Evolutionary conservation across 2,888 invertebrate species (phyloP).

Genomic region (Lamellibrachia columna): DNA sequence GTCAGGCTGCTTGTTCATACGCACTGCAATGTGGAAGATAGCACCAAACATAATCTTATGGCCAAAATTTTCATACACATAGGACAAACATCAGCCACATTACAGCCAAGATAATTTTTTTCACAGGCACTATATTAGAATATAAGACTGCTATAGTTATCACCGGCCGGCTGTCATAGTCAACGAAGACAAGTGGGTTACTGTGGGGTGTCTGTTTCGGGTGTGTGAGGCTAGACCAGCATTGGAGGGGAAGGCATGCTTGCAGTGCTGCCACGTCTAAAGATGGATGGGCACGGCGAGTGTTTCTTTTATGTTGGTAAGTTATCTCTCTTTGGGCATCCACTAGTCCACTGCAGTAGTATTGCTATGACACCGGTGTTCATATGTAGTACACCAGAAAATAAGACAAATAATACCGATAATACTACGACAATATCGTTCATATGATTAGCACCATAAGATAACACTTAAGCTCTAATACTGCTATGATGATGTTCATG

Average conservation of each 20-base stretch:
- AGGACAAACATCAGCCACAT: not conserved
- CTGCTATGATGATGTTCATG: not conserved
- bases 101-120: not conserved
- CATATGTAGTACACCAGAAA: not conserved
- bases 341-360: not conserved
- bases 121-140: not conserved
- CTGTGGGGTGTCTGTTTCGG: no score
- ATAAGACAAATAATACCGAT: not conserved
- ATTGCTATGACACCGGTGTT: not conserved
- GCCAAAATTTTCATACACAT: no score
- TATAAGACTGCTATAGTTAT: not conserved
- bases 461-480: not conserved
- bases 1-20: constrained; percentile 53
- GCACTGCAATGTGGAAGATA: constrained; percentile 44
- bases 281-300: no score
- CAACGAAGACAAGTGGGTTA: no score
- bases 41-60: not conserved
- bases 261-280: no score
- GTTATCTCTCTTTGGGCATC: no score
- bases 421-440: not conserved
- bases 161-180: no score
- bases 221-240: no score
- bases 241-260: no score
- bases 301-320: no score
- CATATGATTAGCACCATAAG: not conserved